Percentiles rank a stretch among this genome's conserved stretches.
Evolutionary conservation across 2,797 vertebrate species (phyloP).

Genomic region (Phaenicophaeus curvirostris): DNA sequence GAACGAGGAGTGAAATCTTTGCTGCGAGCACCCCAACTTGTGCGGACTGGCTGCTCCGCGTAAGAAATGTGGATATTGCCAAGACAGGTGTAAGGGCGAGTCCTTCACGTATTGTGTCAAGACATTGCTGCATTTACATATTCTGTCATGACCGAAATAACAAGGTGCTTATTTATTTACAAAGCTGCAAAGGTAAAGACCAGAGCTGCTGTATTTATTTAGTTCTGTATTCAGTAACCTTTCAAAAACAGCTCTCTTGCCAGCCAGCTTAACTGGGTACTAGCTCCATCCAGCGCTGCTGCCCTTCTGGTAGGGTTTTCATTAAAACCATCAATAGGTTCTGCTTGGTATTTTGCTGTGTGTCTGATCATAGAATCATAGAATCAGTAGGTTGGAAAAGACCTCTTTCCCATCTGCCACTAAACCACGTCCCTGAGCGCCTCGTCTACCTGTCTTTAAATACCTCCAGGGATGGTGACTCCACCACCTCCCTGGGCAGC

Average conservation of each 20-base stretch:
- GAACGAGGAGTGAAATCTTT: background rate
- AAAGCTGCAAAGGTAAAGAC: background rate
- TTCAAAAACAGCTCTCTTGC: background rate
- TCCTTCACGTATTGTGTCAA: background rate
- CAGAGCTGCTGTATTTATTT: background rate
- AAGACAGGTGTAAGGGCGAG: background rate
- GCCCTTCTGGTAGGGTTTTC: background rate
- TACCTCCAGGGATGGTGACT: no score
- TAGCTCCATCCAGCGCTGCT: background rate
- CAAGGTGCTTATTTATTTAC: background rate
- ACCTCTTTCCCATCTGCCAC: no score
- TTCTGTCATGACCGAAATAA: background rate
- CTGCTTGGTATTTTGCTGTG: background rate
- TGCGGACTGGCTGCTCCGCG: background rate
- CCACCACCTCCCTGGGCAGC: no score
- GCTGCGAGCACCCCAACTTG: background rate
- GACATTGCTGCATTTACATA: background rate
- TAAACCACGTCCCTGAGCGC: no score
- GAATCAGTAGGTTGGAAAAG: no score
- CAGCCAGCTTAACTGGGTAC: background rate
- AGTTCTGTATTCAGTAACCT: background rate
- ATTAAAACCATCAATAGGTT: fast-evolving
- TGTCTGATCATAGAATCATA: background rate
- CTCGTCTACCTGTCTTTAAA: no score
- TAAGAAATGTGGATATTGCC: background rate